Evolutionary conservation across 2,797 vertebrate species (phyloP), one percentile per base, ranked within the genome.

Genomic region (Pseudotriccus pelzelni): DNA sequence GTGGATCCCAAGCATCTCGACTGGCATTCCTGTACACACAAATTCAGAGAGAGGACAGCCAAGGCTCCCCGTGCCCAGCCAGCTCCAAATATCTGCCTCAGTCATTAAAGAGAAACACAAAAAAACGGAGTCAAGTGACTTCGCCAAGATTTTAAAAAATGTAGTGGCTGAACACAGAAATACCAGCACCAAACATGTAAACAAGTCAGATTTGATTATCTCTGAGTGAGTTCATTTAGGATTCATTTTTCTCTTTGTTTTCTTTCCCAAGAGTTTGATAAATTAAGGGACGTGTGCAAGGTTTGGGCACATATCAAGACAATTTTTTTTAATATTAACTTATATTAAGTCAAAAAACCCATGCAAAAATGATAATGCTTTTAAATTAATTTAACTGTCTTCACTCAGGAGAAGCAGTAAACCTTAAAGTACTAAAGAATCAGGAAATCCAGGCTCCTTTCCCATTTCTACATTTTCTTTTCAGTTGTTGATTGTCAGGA

Each of bases 191-290:
- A 96, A 95, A 96, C 96, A 97, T 84, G 89, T 96, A 96, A 97
- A 97, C 96, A 97, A 97, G 95, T 97, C 93, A 96, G 89, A 93
- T 90, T 91, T 96, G 66, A 96, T 97, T 95, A 95, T 87, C 94
- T 93, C 84, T 96, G 84, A 96, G 93, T 82, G 93, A 94, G 67
- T 94, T 97, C 83, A 94, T 96, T 95, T 90, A 95, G 49, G 75
- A 96, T 91, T 93, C 37, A 17, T 94, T 92, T 93, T 70, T 81
- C 47, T 80, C 15, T 67, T 47, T 86, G 20, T 20, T 72, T 58
- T 13, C 15, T n/a, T 28, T 52, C n/a, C 6, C n/a, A 66, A 62
- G 86, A 85, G 9, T 93, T 94, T 85, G 75, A 85, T 94, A 81
- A 83, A 89, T 83, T 60, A 81, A 92, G 41, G 52, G 68, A 49